A percentile compares a stretch with the other conserved stretches of the same genome.
phyloP scores from a whole-genome alignment of 1,140 invertebrate genomes.

The Heliothis subflexa region DNA sequence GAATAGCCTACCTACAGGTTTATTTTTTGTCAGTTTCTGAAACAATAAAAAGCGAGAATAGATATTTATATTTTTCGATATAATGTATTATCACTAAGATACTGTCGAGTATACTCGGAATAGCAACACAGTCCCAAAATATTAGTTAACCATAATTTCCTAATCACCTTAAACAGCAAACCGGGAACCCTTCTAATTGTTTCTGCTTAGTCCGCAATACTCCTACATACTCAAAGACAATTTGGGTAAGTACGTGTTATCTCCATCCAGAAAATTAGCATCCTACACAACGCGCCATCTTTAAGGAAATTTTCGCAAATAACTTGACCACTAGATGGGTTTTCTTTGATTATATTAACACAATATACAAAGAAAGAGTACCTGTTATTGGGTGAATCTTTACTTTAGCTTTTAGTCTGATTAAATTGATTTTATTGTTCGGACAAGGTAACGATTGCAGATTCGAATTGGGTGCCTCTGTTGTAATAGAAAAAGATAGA shows the following conservation, averaged over 20 bases:
- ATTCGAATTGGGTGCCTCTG: not conserved
- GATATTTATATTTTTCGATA: no score
- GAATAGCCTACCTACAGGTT: no score
- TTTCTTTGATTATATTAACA: conserved; percentile 16
- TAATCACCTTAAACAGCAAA: no score
- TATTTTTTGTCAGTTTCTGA: no score
- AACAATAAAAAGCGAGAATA: no score
- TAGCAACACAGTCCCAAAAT: no score
- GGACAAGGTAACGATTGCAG: conserved; percentile 15
- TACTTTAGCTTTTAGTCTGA: conserved; percentile 27
- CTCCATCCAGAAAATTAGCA: conserved; percentile 24
- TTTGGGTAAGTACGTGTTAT: not conserved
- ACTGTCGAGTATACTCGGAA: no score
- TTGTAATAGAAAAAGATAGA: conserved; percentile 5
- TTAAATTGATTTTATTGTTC: conserved; percentile 39
- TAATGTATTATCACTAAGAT: no score
- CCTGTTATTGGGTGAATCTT: conserved; percentile 14
- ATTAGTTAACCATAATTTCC: no score
- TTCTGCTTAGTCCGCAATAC: no score
- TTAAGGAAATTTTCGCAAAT: conserved; percentile 16
- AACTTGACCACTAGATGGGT: not conserved
- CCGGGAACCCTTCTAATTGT: no score
- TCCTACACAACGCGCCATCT: not conserved
- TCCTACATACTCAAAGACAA: not conserved
- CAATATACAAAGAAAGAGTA: not conserved